These are phyloP conservation scores for Pocillopora verrucosa DNA, from an alignment of 64 coral and sea anemone species.

Conservation along the genomic window DNA sequence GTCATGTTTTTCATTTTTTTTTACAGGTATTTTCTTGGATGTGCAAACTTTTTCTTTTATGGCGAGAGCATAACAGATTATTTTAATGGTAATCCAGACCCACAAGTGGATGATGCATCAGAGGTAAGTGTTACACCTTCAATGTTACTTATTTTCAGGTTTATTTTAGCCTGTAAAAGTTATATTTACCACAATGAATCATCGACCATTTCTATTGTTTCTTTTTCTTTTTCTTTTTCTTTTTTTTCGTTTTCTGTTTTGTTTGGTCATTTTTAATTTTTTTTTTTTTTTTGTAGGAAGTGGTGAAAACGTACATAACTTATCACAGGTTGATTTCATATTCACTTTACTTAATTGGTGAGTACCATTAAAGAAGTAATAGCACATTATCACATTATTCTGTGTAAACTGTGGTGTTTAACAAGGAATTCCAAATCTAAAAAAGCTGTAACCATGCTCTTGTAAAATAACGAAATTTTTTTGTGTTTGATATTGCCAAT, in stretches of 20 bases:
- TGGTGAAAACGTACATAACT: constrained; percentile 77
- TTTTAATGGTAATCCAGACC: constrained; percentile 69
- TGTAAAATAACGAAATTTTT: too few relatives aligned
- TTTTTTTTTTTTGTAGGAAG: constrained; percentile 61
- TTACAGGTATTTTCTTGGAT: constrained; percentile 89
- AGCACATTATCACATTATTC: too few relatives aligned
- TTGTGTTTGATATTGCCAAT: too few relatives aligned
- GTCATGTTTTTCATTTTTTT: neutral
- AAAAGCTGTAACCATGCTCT: too few relatives aligned
- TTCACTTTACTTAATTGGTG: constrained; percentile 76
- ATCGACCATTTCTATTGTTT: neutral
- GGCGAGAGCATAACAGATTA: constrained; percentile 96
- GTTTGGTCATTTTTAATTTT: neutral
- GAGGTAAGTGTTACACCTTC: neutral
- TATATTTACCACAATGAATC: too few relatives aligned
- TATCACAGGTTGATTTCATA: constrained; percentile 89
- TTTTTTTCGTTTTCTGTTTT: neutral
- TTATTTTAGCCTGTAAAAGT: too few relatives aligned
- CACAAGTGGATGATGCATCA: constrained; percentile 49
- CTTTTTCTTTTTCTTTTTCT: neutral
- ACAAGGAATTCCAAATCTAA: too few relatives aligned
- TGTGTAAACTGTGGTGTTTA: too few relatives aligned
- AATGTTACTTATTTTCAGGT: too few relatives aligned
- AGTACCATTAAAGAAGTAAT: neutral
- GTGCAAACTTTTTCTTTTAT: constrained; percentile 98